These are phyloP conservation scores for Macrostomum cliftonense DNA, from an alignment of 2,888 invertebrate genomes.

Conservation along the genomic window DNA sequence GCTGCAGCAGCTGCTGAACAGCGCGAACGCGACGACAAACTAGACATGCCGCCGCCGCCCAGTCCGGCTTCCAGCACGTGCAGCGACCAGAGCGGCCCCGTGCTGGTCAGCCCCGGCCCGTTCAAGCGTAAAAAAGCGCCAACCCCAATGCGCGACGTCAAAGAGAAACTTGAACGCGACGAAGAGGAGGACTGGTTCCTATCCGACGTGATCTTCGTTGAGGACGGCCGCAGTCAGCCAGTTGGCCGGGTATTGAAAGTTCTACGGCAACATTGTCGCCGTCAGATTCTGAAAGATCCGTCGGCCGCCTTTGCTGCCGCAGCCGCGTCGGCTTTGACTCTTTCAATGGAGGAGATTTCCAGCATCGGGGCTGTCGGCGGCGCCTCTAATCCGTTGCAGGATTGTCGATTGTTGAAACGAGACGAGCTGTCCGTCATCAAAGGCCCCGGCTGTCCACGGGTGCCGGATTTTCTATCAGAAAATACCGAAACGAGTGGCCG, in stretches of 20 bases:
- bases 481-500: slow-evolving; percentile 48
- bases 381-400: slow-evolving; percentile 42
- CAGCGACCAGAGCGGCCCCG: slow-evolving; percentile 50
- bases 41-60: slow-evolving; percentile 89
- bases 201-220: slow-evolving; percentile 87
- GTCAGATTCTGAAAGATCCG: slow-evolving; percentile 53
- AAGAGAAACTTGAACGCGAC: slow-evolving; percentile 36
- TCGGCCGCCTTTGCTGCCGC: neutral
- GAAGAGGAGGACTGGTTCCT: slow-evolving; percentile 90
- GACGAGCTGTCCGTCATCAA: slow-evolving; percentile 71
- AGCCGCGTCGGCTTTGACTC: too few relatives aligned
- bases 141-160: slow-evolving; percentile 5
- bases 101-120: slow-evolving; percentile 23
- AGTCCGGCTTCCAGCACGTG: slow-evolving; percentile 92
- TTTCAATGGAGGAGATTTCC: slow-evolving; percentile 38
- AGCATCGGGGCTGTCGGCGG: neutral
- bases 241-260: slow-evolving; percentile 50
- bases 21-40: slow-evolving; percentile 25
- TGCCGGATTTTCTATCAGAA: slow-evolving; percentile 85
- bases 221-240: slow-evolving; percentile 75
- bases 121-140: slow-evolving; percentile 8
- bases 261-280: slow-evolving; percentile 78
- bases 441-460: slow-evolving; percentile 55
- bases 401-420: slow-evolving; percentile 73
- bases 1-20: slow-evolving; percentile 13